phyloP scores from a whole-genome alignment of 2,797 vertebrate species.

The Pseudochirops corinnae region DNA sequence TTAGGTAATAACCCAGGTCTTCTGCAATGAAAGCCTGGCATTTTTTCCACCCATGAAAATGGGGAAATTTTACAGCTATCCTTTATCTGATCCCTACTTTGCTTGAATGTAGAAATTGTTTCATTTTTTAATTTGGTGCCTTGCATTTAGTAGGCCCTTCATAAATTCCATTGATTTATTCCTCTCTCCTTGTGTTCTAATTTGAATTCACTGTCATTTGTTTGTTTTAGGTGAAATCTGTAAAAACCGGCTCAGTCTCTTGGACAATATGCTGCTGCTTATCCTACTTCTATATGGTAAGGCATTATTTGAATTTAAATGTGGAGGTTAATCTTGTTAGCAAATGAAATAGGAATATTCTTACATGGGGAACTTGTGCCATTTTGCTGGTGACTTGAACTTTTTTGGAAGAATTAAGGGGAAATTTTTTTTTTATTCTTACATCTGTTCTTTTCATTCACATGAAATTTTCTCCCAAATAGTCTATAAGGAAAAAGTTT shows the following conservation, averaged over 20 bases:
- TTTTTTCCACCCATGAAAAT: not conserved
- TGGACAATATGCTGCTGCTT: slow-evolving; percentile 99
- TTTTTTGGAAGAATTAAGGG: slow-evolving; percentile 12
- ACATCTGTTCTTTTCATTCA: slow-evolving; percentile 6
- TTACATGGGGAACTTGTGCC: not conserved
- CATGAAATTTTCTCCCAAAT: not conserved
- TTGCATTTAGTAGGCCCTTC: slow-evolving; percentile 31
- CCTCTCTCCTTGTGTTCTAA: not conserved
- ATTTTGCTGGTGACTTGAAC: not conserved
- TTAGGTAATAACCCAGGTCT: not conserved
- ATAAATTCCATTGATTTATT: slow-evolving; percentile 45
- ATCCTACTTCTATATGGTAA: slow-evolving; percentile 99
- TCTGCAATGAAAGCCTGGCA: not conserved
- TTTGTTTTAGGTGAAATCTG: slow-evolving; percentile 94
- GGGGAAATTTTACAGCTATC: not conserved
- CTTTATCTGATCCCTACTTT: not conserved
- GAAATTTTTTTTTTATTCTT: slow-evolving; percentile 10
- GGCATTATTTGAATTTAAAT: slow-evolving; percentile 70
- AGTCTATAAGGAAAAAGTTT: not conserved
- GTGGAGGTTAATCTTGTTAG: slow-evolving; percentile 6
- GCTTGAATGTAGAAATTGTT: not conserved
- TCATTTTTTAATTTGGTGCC: not conserved
- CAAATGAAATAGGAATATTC: slow-evolving; percentile 33
- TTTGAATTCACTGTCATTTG: slow-evolving; percentile 7
- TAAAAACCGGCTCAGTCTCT: slow-evolving; percentile 98